Base-by-base conservation (phyloP, 2,113 vertebrate genomes). In the Catagonus wagneri region DNA sequence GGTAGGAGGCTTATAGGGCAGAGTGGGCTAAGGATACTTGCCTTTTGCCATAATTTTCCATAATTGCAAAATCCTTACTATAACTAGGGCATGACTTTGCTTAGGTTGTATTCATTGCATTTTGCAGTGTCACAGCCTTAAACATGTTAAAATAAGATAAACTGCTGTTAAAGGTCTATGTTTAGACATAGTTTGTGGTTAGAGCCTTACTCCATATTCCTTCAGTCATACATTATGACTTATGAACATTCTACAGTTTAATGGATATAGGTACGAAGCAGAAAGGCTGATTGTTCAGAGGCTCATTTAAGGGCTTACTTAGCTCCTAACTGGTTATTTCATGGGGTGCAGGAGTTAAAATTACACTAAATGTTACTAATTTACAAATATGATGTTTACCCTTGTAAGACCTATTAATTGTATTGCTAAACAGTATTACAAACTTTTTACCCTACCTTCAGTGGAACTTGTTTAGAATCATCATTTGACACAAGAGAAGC, bases 261-360 rank as follows among this genome's bases (percentile, higher is more conserved):
- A 83, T 71, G 60, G 39, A 29, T 74, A 5, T 83, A 71, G 39
- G 27, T n/a, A 75, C 0, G 16, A 83, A 56, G 50, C 36, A 92
- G 86, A 97, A 95, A 96, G 39, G 54, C 32, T 72, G 65, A 89
- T 50, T 96, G 60, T 88, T 87, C 29, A 92, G 75, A 74, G 78
- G 56, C 95, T 79, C 34, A 32, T 32, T 92, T 92, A 90, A 95
- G 71, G 54, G 66, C 16, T 93, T 92, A 89, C 50, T 89, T 94
- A 84, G 76, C 34, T 87, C 32, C 20, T 72, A 93, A 50, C 15
- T 90, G 36, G 65, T 93, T 95, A 87, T 92, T 97, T 97, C 60
- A 94, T 61, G 25, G 60, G 27, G 16, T 54, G 0, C 78, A 50
- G 29, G 50, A 90, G 23, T 17, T 93, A 54, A 94, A 93, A 92